Evolutionary conservation across 2,797 vertebrate genomes (phyloP).

Genomic region (Leptodactylus fallax): DNA sequence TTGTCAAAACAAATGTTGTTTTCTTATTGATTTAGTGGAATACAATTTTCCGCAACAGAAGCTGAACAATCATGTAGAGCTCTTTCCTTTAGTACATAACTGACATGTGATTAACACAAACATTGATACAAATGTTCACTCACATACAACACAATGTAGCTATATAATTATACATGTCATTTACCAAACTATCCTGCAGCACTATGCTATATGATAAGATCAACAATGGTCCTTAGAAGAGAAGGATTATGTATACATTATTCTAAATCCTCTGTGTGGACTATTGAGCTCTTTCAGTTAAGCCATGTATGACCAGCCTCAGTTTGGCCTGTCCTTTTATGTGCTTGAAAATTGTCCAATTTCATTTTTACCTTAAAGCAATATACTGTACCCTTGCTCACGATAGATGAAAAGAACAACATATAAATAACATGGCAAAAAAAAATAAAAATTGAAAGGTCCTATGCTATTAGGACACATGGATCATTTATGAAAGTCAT

Average conservation of each 20-base stretch:
- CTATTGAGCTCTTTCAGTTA: not conserved
- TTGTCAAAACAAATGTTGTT: conserved; percentile 18
- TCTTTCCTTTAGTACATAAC: not conserved
- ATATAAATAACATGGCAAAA: no score
- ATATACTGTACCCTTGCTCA: no score
- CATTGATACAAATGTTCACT: no score
- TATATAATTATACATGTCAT: not conserved
- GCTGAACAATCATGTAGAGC: not conserved
- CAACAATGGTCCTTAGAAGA: not conserved
- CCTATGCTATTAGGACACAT: no score
- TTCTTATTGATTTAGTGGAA: conserved; percentile 4
- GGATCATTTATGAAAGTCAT: no score
- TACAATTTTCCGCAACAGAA: not conserved
- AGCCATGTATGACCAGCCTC: not conserved
- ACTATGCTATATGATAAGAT: not conserved
- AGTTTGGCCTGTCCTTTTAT: no score
- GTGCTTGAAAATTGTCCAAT: no score
- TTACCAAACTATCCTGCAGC: not conserved
- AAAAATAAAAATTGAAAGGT: no score
- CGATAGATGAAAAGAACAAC: no score
- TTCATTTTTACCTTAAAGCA: no score
- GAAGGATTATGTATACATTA: not conserved
- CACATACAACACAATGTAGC: no score
- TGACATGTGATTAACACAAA: not conserved
- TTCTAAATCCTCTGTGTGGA: no score